These are phyloP conservation scores for Chaenocephalus aceratus DNA, from an alignment of 2,113 vertebrate species.

Conservation along the genomic window DNA sequence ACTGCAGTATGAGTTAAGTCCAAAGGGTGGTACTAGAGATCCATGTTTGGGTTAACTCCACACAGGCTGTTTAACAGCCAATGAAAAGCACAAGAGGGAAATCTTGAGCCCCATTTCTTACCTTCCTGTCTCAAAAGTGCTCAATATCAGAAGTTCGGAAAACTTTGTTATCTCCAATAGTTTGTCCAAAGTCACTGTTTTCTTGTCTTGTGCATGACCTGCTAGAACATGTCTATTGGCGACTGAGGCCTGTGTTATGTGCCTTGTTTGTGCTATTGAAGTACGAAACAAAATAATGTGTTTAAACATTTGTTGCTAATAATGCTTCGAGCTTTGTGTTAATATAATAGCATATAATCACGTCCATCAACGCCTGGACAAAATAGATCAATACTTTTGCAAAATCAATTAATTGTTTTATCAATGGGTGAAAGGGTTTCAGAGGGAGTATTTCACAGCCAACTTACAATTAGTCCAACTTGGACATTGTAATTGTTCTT, in stretches of 20 bases:
- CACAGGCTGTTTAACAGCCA: not conserved
- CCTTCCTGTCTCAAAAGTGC: not conserved
- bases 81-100: slow-evolving; percentile 8
- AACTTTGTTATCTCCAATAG: not conserved
- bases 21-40: slow-evolving; percentile 49
- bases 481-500: not conserved
- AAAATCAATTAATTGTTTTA: slow-evolving; percentile 31
- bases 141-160: not conserved
- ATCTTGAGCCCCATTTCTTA: not conserved
- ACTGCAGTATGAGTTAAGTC: not conserved
- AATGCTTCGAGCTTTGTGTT: not conserved
- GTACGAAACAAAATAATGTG: not conserved
- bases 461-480: not conserved
- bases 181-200: not conserved
- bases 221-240: not conserved
- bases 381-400: slow-evolving; percentile 10
- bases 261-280: not conserved
- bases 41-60: not conserved
- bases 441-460: not conserved
- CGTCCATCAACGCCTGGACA: not conserved
- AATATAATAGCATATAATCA: slow-evolving; percentile 10
- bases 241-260: not conserved
- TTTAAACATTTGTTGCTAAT: slow-evolving; percentile 29
- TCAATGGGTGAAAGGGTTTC: slow-evolving; percentile 16
- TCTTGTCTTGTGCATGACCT: not conserved